Conservation (phyloP, 2,113 vertebrate species). For the Empidonax traillii region DNA sequence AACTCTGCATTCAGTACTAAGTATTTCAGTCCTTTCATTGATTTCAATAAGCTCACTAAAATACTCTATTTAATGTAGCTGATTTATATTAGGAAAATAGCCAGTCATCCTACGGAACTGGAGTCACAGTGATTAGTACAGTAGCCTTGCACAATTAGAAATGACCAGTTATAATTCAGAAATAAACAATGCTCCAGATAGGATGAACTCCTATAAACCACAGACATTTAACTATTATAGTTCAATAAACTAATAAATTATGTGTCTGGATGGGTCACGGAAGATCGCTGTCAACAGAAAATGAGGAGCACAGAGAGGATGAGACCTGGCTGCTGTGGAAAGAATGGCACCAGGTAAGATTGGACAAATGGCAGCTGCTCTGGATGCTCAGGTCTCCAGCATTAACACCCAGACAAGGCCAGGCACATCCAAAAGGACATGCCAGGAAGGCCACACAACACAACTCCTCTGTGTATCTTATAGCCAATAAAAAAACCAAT, state of each 20-base stretch:
- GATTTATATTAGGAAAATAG: background rate
- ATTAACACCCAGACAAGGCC: background rate
- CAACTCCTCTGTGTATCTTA: background rate
- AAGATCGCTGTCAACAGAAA: background rate
- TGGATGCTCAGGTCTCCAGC: background rate
- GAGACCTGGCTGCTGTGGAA: background rate
- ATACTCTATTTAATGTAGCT: background rate
- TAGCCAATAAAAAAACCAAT: background rate
- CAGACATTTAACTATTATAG: background rate
- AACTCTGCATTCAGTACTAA: background rate
- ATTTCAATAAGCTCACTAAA: background rate
- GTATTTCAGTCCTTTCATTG: background rate
- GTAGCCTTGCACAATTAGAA: background rate
- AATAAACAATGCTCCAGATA: background rate
- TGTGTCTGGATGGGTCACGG: background rate
- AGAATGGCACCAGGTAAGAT: rapidly evolving
- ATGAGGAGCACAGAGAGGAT: background rate
- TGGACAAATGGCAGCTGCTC: background rate
- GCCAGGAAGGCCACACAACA: background rate
- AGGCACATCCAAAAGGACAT: rapidly evolving
- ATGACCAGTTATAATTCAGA: background rate
- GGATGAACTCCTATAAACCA: background rate
- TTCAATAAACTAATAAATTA: background rate
- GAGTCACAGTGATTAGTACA: background rate
- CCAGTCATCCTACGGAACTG: background rate